Evolutionary conservation across 2,797 vertebrate species (phyloP), one percentile per base, ranked within the genome.

Genomic region (Channallabes apus): DNA sequence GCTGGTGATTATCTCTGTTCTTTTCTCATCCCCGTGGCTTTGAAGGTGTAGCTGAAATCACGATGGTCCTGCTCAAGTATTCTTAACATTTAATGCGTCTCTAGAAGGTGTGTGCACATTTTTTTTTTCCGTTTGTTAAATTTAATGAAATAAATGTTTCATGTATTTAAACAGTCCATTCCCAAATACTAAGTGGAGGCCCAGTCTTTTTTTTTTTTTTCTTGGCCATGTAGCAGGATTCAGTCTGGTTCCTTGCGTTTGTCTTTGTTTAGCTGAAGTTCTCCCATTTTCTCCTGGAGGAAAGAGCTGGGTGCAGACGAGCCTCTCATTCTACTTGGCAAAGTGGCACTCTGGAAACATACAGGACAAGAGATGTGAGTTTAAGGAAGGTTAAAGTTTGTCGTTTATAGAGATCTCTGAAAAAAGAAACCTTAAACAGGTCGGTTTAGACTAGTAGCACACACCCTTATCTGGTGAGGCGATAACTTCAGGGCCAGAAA

Each of bases 241-340:
- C 94, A 96, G 92, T 95, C 94, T 0, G 95, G 94, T 88, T 95
- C 95, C 84, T 93, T 86, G 91, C 93, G 93, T 90, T 95, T 94
- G 90, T 95, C 95, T 92, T 92, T 94, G 92, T 94, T 91, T 79
- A 96, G 91, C 27, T 96, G 94, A 38, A 96, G 89, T 85, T 94
- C 92, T 84, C 94, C 95, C 93, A 96, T 92, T 90, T 96, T 94
- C 85, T 94, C 94, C 82, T 94, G 93, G 79, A 96, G 89, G 87
- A 94, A 92, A 46, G 93, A 91, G 22, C 93, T 90, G 0, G 95
- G 92, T 84, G 93, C 90, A 76, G 96, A 95, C 87, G 93, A 91
- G 9, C 93, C 94, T n/a, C 93, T 76, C 54, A 82, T 77, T 82
- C 93, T 92, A 5, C 87, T 83, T 8, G 85, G 86, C 69, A 83